Evolutionary conservation across 2,113 vertebrate genomes (phyloP), one percentile per base, ranked within the genome.

Genomic region (Craseonycteris thonglongyai): DNA sequence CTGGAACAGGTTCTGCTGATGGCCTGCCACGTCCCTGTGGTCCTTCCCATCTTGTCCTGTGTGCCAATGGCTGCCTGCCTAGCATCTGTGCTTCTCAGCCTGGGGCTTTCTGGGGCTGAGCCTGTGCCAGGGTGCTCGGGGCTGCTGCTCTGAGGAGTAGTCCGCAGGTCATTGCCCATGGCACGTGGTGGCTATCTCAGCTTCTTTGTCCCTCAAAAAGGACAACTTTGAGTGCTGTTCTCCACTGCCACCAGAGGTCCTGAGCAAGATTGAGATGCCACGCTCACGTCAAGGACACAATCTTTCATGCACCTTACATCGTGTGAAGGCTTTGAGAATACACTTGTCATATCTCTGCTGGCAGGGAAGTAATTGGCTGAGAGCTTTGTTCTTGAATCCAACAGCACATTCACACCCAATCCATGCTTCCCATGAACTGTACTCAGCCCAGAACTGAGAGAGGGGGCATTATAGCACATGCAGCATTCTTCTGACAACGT

Each of bases 401-500:
- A 26, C 6, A 19, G 26, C 3, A 0, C 11, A 1, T 81, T 85
- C 68, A 9, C 14, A 84, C 22, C 35, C 66, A n/a, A 38, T n/a
- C 10, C 16, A 30, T 2, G 1, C 33, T 71, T 68, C 22, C 58
- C 30, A 3, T 5, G 49, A 22, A 45, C 6, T 47, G 0, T 2
- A 30, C 22, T 5, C 19, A 84, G 42, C 3, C 40, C 47, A 6
- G 15, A 30, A 9, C 3, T 26, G 18, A 30, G 35, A 54, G 24
- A 56, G 12, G 33, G 6, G 5, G 24, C 19, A 1, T 3, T 10
- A 35, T 58, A 21, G 33, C 10, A n/a, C 1, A 61, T 1, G 5
- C 0, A 1, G 0, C 5, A 24, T 6, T 42, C 15, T 11, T 80
- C 35, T 26, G 26, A 12, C 28, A 22, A 22, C 22, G 61, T 15